Percentiles rank a stretch among this genome's conserved stretches.
Evolutionary conservation across 2,113 vertebrate species (phyloP).

Genomic region (Tupaia chinensis): DNA sequence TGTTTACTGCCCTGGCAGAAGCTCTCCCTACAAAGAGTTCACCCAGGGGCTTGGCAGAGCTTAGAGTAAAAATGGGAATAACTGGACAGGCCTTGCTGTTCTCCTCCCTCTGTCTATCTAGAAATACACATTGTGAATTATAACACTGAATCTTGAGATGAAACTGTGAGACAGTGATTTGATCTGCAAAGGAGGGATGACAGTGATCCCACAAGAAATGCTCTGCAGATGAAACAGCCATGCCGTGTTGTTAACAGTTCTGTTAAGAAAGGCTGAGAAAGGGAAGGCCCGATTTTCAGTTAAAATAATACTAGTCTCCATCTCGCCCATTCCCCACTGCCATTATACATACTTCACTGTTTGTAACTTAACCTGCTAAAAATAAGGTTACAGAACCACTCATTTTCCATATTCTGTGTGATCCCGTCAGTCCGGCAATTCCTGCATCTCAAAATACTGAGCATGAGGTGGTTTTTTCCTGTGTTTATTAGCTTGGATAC

Average conservation of each 20-base stretch:
- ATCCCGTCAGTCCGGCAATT: neutral
- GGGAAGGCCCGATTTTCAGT: accelerated
- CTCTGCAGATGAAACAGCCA: neutral
- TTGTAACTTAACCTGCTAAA: neutral
- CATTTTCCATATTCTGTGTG: neutral
- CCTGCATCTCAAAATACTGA: neutral
- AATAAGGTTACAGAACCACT: neutral
- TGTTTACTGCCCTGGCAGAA: too few relatives aligned
- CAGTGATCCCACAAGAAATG: neutral
- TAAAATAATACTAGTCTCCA: neutral
- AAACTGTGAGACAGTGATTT: too few relatives aligned
- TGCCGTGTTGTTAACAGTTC: accelerated
- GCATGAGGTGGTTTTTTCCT: neutral
- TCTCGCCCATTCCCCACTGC: neutral
- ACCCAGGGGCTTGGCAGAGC: neutral
- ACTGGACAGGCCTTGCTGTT: neutral
- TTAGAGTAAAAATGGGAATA: neutral
- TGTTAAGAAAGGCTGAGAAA: neutral
- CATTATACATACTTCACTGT: too few relatives aligned
- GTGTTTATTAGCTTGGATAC: neutral
- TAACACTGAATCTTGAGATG: neutral
- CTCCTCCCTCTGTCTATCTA: neutral
- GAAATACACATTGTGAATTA: too few relatives aligned
- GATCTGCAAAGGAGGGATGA: neutral
- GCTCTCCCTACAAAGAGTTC: neutral